Base-by-base conservation (phyloP, 2,888 invertebrate genomes). In the Tiliacea aurago region DNA sequence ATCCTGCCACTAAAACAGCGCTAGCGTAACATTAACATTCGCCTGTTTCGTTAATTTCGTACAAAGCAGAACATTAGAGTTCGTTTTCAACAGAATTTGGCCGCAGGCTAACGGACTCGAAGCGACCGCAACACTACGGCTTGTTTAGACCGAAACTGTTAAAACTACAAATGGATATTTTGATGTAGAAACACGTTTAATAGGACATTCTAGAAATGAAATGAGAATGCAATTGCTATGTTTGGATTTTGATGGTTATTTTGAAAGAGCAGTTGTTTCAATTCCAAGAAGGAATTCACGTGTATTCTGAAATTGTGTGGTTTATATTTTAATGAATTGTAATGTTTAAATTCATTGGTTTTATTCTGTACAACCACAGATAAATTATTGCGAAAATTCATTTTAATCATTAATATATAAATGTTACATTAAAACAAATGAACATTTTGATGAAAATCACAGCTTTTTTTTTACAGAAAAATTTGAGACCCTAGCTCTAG, bases 41-140 rank as follows among this genome's bases (percentile, higher is more conserved):
- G 87, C 84, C 86, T 87, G 90, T 93, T 92, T 90, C 86, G 90
- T 90, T 92, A 91, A 92, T 91, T 92, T 89, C 87, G 83, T 80
- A 89, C 91, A 91, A 91, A 93, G 88, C 87, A 86, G 85, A 90
- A 90, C 91, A 93, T 92, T 92, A 91, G 88, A 90, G 88, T 87
- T 88, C 88, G 89, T 89, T 87, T 86, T 81, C 85, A 88, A 83
- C 82, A 83, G 89, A 88, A 92, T 93, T 91, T 88, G 82, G 90
- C 94, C 92, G 86, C 90, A 85, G 91, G 93, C 92, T 91, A 94
- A 93, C 93, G 91, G 90, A 92, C 90, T 91, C 80, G 74, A 84
- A 84, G 83, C 91, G 92, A 92, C 93, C 94, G 89, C 93, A 92
- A 90, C 86, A 86, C 86, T 83, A 78, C 83, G 82, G 87, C 87